Evolutionary conservation across 2,888 invertebrate genomes (phyloP), one percentile per base, ranked within the genome.

Genomic region (Chrysolina americana): DNA sequence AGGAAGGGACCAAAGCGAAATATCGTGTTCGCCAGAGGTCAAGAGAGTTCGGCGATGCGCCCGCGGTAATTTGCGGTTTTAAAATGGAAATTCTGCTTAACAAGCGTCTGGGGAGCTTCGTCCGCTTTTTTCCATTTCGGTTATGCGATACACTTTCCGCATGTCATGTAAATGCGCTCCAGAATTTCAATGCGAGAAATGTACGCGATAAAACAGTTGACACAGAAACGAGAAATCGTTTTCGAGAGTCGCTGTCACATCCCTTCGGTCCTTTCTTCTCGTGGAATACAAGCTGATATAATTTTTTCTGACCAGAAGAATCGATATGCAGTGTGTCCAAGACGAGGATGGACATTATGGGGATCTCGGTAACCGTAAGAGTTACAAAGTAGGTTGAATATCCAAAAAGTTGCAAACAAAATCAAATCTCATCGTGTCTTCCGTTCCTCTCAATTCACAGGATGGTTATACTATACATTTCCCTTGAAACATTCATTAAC

Each of bases 1-100:
- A 59, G 68, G 68, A 68, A 68, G 48, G 50, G 68, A 28, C 68
- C 68, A 56, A 68, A 68, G 68, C 68, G 68, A 68, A 53, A 68
- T 68, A 68, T 68, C 68, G 48, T 68, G 68, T 68, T 68, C 17
- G 68, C 68, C 68, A 53, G 53, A 50, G 68, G 68, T 53, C 53
- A 68, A 50, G 47, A 50, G 66, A 66, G 36, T 59, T 59, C 59
- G 59, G 59, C 28, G 8, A 28, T 23, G 28, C 8, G 59, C 59
- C 59, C 10, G 59, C 36, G 59, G 59, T 59, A 59, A 59, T 59
- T 59, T 59, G 59, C 36, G 59, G 59, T 23, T 59, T 36, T 36
- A 36, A 59, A 59, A 59, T 59, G 59, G 59, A 59, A 59, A 59
- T 59, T 59, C 28, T 28, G 59, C 59, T 59, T 36, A 59, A 59